phyloP scores from a whole-genome alignment of 2,888 invertebrate genomes.

The Archips crataeganus region DNA sequence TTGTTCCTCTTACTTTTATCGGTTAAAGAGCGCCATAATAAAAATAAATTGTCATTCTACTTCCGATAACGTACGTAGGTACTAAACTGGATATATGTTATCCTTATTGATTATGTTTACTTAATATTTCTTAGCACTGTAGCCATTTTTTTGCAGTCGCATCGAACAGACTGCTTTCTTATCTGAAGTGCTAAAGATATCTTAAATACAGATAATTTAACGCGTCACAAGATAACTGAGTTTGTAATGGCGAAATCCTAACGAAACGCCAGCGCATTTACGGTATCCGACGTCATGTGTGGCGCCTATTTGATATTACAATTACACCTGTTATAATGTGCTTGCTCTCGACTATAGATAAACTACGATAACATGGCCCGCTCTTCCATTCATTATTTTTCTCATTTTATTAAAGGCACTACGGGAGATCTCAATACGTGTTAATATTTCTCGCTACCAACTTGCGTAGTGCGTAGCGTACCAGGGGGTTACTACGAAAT shows the following conservation, averaged over 20 bases:
- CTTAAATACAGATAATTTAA: constrained; percentile 6
- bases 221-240: background rate
- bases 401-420: background rate
- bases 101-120: background rate
- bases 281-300: background rate
- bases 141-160: background rate
- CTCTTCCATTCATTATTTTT: background rate
- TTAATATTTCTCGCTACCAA: too few species aligned
- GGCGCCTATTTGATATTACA: background rate
- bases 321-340: too few species aligned
- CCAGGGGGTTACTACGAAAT: too few species aligned
- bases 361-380: too few species aligned
- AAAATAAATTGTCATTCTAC: background rate
- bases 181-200: background rate
- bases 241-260: background rate
- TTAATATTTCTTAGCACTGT: background rate
- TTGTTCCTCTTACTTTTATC: background rate
- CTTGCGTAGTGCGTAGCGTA: too few species aligned
- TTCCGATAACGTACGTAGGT: background rate
- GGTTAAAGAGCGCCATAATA: background rate
- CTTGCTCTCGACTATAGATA: too few species aligned
- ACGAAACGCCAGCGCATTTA: background rate
- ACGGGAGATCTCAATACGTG: too few species aligned
- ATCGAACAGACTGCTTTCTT: constrained; percentile 1
- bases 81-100: background rate